Conservation (phyloP, 2,113 vertebrate genomes). For the Hipposideros armiger region DNA sequence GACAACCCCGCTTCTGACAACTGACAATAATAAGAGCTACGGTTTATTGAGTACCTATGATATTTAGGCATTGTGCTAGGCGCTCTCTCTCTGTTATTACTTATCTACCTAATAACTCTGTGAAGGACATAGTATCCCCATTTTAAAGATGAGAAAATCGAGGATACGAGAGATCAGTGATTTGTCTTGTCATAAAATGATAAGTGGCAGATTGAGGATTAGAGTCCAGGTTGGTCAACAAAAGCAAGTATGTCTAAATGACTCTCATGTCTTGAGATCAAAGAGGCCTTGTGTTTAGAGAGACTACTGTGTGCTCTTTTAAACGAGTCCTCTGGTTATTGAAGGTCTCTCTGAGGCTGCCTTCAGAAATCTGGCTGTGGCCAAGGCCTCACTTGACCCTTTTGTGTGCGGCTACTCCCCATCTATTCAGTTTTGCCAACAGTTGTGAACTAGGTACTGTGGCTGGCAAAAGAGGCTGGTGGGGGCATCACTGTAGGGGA, state of each 20-base stretch:
- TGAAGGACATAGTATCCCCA: neutral
- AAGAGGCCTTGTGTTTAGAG: neutral
- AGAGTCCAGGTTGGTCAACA: neutral
- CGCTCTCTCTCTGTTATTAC: neutral
- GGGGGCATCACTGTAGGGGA: neutral
- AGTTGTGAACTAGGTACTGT: neutral
- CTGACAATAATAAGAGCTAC: neutral
- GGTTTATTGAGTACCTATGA: neutral
- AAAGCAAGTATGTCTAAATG: neutral
- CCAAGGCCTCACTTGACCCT: neutral
- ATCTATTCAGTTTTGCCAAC: neutral
- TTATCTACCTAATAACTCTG: neutral
- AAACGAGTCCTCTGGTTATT: neutral
- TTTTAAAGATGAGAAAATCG: neutral
- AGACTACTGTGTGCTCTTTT: neutral
- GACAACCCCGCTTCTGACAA: neutral
- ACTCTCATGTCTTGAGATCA: neutral
- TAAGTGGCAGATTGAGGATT: neutral
- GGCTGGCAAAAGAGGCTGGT: neutral
- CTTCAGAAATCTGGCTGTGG: neutral
- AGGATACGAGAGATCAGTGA: neutral
- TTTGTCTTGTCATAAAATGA: neutral
- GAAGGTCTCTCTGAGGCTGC: neutral
- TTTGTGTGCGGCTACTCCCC: neutral
- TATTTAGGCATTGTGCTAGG: neutral